These are phyloP conservation scores for Rhincodon typus DNA, from an alignment of 2,797 vertebrate species.

Conservation along the genomic window DNA sequence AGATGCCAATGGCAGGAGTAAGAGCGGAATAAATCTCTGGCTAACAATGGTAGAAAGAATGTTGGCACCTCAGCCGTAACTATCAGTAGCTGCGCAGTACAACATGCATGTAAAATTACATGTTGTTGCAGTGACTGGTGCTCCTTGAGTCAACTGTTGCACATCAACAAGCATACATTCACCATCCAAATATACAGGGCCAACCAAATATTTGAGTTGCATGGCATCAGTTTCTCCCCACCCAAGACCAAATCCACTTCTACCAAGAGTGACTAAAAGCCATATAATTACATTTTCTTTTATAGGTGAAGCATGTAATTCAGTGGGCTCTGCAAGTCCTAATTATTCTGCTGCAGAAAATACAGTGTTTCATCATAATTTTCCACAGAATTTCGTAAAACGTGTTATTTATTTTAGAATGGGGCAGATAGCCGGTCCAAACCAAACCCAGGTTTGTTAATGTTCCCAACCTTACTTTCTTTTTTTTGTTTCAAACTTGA, in stretches of 20 bases:
- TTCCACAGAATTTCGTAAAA: conserved; percentile 7
- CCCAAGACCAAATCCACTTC: neutral
- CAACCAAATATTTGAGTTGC: neutral
- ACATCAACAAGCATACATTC: neutral
- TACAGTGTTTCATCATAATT: conserved; percentile 16
- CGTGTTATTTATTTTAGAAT: conserved; percentile 19
- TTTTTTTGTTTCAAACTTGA: neutral
- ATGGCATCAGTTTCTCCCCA: no score
- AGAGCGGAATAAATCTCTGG: no score
- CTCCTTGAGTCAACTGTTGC: no score
- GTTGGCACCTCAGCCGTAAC: no score
- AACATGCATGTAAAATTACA: no score
- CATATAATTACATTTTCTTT: conserved; percentile 20
- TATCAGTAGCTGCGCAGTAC: no score
- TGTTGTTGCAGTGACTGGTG: no score
- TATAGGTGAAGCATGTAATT: neutral
- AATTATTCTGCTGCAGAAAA: neutral
- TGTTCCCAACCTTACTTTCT: neutral
- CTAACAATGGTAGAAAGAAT: no score
- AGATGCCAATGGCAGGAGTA: no score
- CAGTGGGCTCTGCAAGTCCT: neutral
- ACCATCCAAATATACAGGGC: neutral
- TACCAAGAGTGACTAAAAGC: neutral
- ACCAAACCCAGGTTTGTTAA: conserved; percentile 7
- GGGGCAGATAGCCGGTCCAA: neutral